Percentiles rank a stretch among this genome's conserved stretches.
phyloP scores from a whole-genome alignment of 2,113 vertebrate species.

The Tychaedon coryphoeus region DNA sequence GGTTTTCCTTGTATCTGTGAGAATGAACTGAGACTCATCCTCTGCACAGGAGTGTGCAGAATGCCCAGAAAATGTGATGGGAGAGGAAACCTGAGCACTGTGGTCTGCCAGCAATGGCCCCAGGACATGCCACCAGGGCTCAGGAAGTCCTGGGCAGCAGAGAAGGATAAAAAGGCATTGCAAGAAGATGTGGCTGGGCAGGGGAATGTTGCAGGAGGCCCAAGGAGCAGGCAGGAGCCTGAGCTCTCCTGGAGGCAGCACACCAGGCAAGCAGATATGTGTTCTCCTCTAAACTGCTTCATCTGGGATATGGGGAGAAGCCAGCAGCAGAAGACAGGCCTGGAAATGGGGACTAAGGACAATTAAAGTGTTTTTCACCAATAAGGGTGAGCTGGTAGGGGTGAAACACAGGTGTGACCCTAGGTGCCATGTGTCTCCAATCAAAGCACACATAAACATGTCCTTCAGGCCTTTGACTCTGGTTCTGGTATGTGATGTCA shows the following conservation, averaged over 20 bases:
- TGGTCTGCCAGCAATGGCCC: not conserved
- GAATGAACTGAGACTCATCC: rapidly evolving
- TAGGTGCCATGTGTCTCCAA: not conserved
- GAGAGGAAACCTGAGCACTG: not conserved
- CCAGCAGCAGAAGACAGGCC: not conserved
- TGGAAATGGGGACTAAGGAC: not conserved
- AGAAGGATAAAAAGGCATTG: not conserved
- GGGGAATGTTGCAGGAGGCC: not conserved
- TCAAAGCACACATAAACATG: not conserved
- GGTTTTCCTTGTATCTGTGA: not conserved
- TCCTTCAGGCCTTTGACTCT: not conserved
- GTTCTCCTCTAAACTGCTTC: not conserved
- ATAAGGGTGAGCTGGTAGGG: not conserved
- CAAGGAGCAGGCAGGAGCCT: not conserved
- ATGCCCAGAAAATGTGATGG: not conserved
- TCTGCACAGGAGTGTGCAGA: not conserved
- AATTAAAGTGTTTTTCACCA: not conserved
- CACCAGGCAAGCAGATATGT: not conserved
- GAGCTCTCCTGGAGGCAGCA: not conserved
- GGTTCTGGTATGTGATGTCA: not conserved
- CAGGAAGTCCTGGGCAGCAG: not conserved
- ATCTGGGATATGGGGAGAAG: not conserved
- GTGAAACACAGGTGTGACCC: not conserved
- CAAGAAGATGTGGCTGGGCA: not conserved
- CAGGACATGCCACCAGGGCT: rapidly evolving